A percentile compares a stretch with the other conserved stretches of the same genome.
phyloP scores from a whole-genome alignment of 1,140 invertebrate genomes.

The Oryctes rhinoceros region DNA sequence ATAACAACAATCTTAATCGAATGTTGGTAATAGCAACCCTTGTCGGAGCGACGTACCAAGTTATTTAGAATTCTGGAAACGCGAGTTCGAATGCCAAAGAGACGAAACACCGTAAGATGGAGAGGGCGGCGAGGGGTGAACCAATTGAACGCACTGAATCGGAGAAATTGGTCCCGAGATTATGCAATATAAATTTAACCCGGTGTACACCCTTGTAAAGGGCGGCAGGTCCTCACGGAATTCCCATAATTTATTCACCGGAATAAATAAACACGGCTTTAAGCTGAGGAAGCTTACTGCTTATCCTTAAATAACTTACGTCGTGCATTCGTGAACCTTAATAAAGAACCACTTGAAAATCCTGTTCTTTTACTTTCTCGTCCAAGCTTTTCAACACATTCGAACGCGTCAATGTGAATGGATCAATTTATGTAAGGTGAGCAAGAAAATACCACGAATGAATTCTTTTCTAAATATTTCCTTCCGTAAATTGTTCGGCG shows the following conservation, averaged over 20 bases:
- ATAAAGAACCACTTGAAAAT: conserved; percentile 30
- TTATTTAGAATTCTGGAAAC: conserved; percentile 1
- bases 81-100: conserved; percentile 2
- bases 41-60: conserved; percentile 12
- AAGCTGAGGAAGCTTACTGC: conserved; percentile 15
- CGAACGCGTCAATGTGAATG: neutral
- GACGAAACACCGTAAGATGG: neutral
- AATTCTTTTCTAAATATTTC: neutral
- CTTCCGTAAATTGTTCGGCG: neutral
- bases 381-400: conserved; percentile 5
- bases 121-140: neutral
- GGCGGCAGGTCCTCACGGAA: conserved; percentile 23
- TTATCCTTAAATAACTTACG: conserved; percentile 37
- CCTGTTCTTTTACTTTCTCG: neutral
- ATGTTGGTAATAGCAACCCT: neutral
- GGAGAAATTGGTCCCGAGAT: conserved; percentile 33
- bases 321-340: conserved; percentile 31
- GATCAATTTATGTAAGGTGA: neutral
- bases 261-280: conserved; percentile 36
- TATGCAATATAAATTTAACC: conserved; percentile 36
- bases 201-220: neutral
- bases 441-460: neutral
- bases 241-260: conserved; percentile 35
- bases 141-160: conserved; percentile 35
- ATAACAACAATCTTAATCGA: neutral